Conservation (phyloP, 1,140 invertebrate genomes). For the Wiebesia pumilae region DNA sequence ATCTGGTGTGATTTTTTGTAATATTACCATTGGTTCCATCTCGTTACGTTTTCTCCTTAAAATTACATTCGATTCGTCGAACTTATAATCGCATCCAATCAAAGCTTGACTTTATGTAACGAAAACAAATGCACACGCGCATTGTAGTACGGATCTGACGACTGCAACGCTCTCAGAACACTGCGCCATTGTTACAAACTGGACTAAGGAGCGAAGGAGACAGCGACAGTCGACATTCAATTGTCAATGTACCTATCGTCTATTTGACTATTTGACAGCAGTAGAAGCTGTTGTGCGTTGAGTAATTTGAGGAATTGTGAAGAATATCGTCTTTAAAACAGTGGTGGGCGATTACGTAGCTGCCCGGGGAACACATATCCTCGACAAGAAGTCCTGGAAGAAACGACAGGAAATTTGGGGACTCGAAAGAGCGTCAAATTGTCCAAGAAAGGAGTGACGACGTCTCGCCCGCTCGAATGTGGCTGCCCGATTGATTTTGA, state of each 20-base stretch:
- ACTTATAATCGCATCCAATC: background rate
- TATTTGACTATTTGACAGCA: background rate
- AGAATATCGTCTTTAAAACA: background rate
- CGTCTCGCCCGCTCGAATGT: slow-evolving; percentile 37
- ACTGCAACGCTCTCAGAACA: slow-evolving; percentile 7
- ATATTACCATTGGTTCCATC: background rate
- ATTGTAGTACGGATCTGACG: background rate
- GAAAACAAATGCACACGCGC: background rate
- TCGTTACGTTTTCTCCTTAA: background rate
- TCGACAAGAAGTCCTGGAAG: background rate
- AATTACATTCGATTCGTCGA: background rate
- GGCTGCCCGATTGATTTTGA: slow-evolving; percentile 49
- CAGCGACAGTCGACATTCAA: background rate
- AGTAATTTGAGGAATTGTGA: background rate
- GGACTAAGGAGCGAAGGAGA: background rate
- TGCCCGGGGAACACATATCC: background rate
- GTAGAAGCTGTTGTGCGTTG: background rate
- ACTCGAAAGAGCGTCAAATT: background rate
- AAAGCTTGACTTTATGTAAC: background rate
- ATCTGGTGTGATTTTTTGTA: background rate
- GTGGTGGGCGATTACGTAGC: background rate
- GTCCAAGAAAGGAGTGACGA: background rate
- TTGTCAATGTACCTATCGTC: slow-evolving; percentile 13
- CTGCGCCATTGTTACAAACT: background rate
- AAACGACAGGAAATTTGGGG: background rate